A percentile compares a stretch with the other conserved stretches of the same genome.
Conservation (phyloP, 2,888 invertebrate genomes). For the Hirudinaria manillensis region DNA sequence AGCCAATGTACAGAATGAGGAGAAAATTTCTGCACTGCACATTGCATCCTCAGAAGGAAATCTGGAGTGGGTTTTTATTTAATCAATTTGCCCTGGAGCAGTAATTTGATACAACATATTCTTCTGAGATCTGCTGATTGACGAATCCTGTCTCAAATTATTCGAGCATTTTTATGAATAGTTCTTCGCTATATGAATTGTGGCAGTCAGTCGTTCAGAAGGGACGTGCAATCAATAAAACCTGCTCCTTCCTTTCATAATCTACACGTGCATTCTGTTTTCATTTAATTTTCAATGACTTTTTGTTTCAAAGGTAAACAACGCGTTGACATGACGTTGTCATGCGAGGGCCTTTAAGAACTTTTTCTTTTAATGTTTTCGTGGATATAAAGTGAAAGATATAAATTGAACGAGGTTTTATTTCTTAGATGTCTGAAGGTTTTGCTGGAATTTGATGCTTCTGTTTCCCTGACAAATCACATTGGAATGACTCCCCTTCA, state of each 20-base stretch:
- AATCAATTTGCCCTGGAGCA: slow-evolving; percentile 3
- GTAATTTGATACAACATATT: background rate
- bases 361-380: background rate
- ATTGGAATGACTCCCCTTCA: slow-evolving; percentile 47
- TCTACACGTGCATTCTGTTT: too few relatives aligned
- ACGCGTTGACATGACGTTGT: too few relatives aligned
- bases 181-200: too few relatives aligned
- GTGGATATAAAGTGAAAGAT: background rate
- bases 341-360: too few relatives aligned
- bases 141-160: too few relatives aligned
- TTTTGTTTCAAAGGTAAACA: too few relatives aligned
- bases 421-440: slow-evolving; percentile 44
- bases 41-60: slow-evolving; percentile 47
- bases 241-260: too few relatives aligned
- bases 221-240: too few relatives aligned
- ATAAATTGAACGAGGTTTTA: slow-evolving; percentile 11
- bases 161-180: too few relatives aligned
- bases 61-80: slow-evolving; percentile 38
- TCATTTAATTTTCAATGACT: too few relatives aligned
- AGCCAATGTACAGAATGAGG: slow-evolving; percentile 43
- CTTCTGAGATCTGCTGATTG: background rate
- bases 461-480: slow-evolving; percentile 42
- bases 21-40: slow-evolving; percentile 46
- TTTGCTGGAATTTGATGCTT: slow-evolving; percentile 44
- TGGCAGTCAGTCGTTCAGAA: too few relatives aligned